Evolutionary conservation across 2,797 vertebrate genomes (phyloP).

Genomic region (Clarias laeviceps): DNA sequence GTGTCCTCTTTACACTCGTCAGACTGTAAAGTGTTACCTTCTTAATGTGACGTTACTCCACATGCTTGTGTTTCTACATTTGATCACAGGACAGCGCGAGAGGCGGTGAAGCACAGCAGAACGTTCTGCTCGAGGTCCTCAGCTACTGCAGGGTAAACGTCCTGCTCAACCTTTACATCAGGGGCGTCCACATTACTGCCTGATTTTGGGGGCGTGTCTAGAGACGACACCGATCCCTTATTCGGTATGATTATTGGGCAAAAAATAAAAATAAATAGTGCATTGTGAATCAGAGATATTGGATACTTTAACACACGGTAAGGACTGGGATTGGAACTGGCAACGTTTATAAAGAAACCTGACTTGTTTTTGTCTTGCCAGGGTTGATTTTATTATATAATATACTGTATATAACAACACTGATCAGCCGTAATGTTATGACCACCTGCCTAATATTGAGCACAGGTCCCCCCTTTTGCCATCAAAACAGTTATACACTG

Average conservation of each 20-base stretch:
- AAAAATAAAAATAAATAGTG: neutral
- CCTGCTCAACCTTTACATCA: neutral
- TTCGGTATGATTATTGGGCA: neutral
- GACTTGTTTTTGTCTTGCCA: neutral
- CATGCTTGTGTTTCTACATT: neutral
- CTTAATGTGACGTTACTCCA: neutral
- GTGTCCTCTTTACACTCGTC: neutral
- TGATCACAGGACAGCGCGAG: slow-evolving; percentile 3
- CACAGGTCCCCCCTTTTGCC: too few species aligned
- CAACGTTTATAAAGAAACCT: neutral
- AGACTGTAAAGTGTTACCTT: neutral
- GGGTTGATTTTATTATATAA: neutral
- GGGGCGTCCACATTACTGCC: neutral
- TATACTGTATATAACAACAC: too few species aligned
- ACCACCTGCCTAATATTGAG: too few species aligned
- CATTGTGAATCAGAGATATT: neutral
- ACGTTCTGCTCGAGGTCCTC: slow-evolving; percentile 47
- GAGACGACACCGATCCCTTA: neutral
- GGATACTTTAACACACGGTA: neutral
- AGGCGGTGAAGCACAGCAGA: slow-evolving; percentile 18
- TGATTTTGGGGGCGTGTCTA: neutral
- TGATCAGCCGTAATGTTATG: too few species aligned
- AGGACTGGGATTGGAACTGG: neutral
- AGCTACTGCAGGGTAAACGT: slow-evolving; percentile 46
- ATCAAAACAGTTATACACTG: too few species aligned